These are phyloP conservation scores for Brachypodius melanocephalos DNA, from an alignment of 2,113 vertebrate species.

Conservation along the genomic window DNA sequence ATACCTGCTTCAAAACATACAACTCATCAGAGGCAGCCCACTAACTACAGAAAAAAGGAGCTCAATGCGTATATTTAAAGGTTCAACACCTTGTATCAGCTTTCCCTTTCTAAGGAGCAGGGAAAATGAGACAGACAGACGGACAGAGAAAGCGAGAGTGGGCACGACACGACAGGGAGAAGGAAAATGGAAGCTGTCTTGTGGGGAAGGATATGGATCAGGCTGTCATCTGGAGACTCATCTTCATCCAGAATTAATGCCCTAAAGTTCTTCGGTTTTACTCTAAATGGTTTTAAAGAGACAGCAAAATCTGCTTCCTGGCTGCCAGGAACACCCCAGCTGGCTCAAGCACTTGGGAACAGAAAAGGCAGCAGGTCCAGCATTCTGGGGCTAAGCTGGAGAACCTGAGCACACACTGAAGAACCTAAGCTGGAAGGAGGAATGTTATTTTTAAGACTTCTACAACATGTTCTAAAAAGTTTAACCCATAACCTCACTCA, in stretches of 20 bases:
- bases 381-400: neutral
- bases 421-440: neutral
- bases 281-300: slow-evolving; percentile 73
- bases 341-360: neutral
- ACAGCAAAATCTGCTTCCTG: neutral
- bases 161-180: neutral
- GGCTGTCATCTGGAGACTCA: slow-evolving; percentile 67
- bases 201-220: slow-evolving; percentile 56
- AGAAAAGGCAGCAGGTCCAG: neutral
- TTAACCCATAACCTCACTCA: neutral
- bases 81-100: neutral
- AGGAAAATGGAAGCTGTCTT: slow-evolving; percentile 40
- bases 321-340: neutral
- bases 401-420: neutral
- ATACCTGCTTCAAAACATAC: slow-evolving; percentile 24
- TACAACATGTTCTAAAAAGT: neutral
- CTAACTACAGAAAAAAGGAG: neutral
- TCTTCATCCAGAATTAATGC: slow-evolving; percentile 74
- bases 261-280: slow-evolving; percentile 71
- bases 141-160: neutral
- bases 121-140: neutral
- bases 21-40: neutral
- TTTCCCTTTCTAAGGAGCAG: neutral
- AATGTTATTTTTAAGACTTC: neutral
- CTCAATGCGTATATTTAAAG: neutral